phyloP scores from a whole-genome alignment of 64 coral and sea anemone species.

The Exaiptasia diaphana region DNA sequence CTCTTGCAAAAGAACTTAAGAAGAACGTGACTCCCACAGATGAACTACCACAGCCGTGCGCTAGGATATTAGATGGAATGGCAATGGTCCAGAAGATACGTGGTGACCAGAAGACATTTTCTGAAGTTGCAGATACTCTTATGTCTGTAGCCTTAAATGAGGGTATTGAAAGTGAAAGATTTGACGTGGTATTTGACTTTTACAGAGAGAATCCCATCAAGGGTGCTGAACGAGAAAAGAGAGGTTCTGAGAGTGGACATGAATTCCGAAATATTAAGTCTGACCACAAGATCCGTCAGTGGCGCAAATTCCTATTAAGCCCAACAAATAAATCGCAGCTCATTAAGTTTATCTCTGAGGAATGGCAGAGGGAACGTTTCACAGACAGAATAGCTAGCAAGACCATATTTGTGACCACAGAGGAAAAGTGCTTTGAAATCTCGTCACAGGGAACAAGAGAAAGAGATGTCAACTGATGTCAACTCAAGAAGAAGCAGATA shows the following conservation, averaged over 20 bases:
- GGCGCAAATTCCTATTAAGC: constrained; percentile 18
- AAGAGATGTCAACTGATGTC: constrained; percentile 6
- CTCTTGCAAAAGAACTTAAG: constrained; percentile 46
- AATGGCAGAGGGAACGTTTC: constrained; percentile 49
- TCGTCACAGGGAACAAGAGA: background rate
- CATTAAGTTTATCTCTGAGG: constrained; percentile 36
- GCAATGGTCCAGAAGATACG: constrained; percentile 38
- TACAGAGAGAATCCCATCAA: constrained; percentile 43
- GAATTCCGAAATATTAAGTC: constrained; percentile 41
- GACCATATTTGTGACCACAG: constrained; percentile 22
- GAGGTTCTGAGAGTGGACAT: constrained; percentile 13
- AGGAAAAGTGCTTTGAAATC: constrained; percentile 7
- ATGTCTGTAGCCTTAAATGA: constrained; percentile 20
- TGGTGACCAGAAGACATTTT: constrained; percentile 58
- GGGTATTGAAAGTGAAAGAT: constrained; percentile 10
- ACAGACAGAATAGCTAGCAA: constrained; percentile 1
- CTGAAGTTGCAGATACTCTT: constrained; percentile 32
- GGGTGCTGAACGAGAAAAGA: constrained; percentile 34
- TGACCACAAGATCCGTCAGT: constrained; percentile 34
- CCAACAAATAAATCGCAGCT: constrained; percentile 40
- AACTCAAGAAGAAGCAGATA: constrained; percentile 33
- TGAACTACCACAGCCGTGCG: constrained; percentile 36
- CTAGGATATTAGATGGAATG: constrained; percentile 58
- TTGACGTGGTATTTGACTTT: constrained; percentile 49
- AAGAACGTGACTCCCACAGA: constrained; percentile 51